Evolutionary conservation across 2,113 vertebrate species (phyloP).

Genomic region (Myotis davidii): DNA sequence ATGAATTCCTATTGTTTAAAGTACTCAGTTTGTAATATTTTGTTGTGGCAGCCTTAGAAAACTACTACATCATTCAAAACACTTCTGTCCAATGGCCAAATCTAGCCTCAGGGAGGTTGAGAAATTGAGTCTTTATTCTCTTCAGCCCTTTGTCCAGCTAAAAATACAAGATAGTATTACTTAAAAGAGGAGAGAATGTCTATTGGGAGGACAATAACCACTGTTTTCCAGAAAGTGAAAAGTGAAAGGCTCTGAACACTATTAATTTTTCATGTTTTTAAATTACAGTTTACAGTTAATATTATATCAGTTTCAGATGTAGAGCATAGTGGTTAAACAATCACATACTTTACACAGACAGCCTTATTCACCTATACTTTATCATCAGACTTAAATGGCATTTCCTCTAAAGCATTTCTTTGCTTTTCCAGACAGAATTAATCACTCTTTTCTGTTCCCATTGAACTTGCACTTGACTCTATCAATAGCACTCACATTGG

Average conservation of each 20-base stretch:
- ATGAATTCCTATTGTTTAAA: background rate
- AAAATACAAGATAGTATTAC: background rate
- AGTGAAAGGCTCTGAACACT: background rate
- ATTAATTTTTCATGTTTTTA: background rate
- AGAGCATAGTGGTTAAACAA: background rate
- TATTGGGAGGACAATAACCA: background rate
- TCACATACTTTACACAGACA: background rate
- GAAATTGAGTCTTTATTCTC: background rate
- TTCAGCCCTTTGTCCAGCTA: background rate
- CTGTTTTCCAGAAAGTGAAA: background rate
- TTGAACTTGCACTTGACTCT: background rate
- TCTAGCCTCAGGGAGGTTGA: background rate
- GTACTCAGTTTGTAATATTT: background rate
- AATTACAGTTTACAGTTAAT: background rate
- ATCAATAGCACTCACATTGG: background rate
- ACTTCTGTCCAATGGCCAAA: background rate
- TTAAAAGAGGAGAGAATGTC: background rate
- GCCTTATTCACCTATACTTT: background rate
- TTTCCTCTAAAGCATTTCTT: slow-evolving; percentile 23
- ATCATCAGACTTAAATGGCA: background rate
- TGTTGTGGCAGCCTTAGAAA: background rate
- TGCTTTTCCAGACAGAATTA: background rate
- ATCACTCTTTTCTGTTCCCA: background rate
- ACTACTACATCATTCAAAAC: background rate
- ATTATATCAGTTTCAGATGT: background rate